Evolutionary conservation across 2,888 invertebrate genomes (phyloP).

Genomic region (Pemphredon lugubris): DNA sequence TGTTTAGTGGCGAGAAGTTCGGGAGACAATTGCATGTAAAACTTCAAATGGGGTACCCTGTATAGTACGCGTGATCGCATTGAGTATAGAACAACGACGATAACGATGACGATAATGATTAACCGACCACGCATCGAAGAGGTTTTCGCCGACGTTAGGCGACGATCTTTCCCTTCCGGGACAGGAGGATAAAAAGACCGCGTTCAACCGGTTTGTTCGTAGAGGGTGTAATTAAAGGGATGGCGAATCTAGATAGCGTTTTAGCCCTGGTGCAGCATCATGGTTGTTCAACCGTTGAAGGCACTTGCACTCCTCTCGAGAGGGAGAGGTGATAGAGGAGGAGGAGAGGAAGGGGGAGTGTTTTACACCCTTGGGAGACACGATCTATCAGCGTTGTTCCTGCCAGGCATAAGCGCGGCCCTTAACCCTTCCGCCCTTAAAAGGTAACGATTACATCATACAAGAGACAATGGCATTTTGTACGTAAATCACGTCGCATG

Average conservation of each 20-base stretch:
- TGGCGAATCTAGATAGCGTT: conserved; percentile 55
- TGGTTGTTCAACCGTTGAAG: conserved; percentile 56
- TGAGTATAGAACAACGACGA: too few species aligned
- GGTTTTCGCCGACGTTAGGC: not conserved
- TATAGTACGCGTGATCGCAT: too few species aligned
- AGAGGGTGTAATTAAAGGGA: conserved; percentile 56
- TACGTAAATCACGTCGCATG: conserved; percentile 24
- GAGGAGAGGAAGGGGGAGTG: too few species aligned
- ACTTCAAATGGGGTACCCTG: too few species aligned
- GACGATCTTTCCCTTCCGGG: conserved; percentile 6
- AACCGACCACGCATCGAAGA: not conserved
- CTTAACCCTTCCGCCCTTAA: conserved; percentile 39
- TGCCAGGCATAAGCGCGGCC: conserved; percentile 40
- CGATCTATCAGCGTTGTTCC: conserved; percentile 52
- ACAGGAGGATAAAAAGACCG: conserved; percentile 36
- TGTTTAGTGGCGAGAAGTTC: too few species aligned
- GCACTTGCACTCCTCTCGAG: conserved; percentile 47
- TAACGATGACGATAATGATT: not conserved
- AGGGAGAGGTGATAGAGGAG: too few species aligned
- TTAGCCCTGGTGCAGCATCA: conserved; percentile 49
- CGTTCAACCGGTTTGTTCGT: conserved; percentile 20
- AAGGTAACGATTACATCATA: conserved; percentile 46
- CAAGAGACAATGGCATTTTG: conserved; percentile 35
- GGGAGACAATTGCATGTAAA: too few species aligned
- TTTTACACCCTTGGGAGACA: conserved; percentile 54